Evolutionary conservation across 2,888 invertebrate species (phyloP), one percentile per base, ranked within the genome.

Genomic region (Standfussiana lucernea): DNA sequence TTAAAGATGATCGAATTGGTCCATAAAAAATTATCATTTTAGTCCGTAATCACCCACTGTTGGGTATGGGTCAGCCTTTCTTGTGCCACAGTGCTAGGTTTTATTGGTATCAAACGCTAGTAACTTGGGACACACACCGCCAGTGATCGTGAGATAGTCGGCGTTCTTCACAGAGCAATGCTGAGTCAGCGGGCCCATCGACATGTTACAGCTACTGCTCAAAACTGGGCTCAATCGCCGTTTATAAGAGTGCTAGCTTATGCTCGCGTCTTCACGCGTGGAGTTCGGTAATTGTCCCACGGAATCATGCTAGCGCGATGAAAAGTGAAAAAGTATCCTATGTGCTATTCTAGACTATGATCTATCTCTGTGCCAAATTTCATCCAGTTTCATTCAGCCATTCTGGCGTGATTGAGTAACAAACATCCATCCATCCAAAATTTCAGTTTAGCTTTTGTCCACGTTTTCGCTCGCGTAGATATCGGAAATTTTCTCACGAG

Each of bases 161-260:
- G 94, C 92, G 75, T 78, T 85, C 88, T 88, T 88, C 89, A 91
- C 89, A 93, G 91, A 93, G 92, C 80, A 80, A 75, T 91, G 95
- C 95, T 95, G 95, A 95, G 93, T 95, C 95, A 95, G 95, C 90
- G 86, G 75, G 77, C 88, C 72, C 77, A 85, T 82, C 89, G 88
- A 83, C 88, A 87, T 82, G 78, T 88, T 86, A 87, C 87, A 77
- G 90, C 89, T 89, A 91, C 92, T 86, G 64, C 85, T 75, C 69
- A 65, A 79, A 37, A 75, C 76, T 81, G 79, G 70, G 64, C 47
- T 80, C 68, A 50, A 68, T 77, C 71, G 80, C 75, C 69, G 62
- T 81, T 75, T 82, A 50, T 67, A 75, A 80, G 61, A 73, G 67
- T 69, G 10, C 64, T n/a, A 40, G n/a, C 8, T 40, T 64, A 40